Base-by-base conservation (phyloP, 30 jellyfish, hydroid and myxozoan species). In the Cassiopea andromeda region DNA sequence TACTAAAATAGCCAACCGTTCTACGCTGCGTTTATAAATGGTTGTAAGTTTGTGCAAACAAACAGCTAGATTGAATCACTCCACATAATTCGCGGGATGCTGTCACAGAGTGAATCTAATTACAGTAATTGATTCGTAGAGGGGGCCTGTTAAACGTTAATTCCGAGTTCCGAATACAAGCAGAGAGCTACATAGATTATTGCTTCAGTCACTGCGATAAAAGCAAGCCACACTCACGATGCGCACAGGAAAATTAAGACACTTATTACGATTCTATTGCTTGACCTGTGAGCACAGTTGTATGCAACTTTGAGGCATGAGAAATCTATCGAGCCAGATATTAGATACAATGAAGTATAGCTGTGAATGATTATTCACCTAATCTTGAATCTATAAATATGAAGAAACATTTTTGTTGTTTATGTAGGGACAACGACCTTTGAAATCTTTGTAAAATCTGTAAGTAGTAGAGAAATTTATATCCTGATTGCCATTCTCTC, bases 81-180 rank as follows among this genome's bases (percentile, higher is more conserved):
- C 79, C 64, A 43, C 66, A 69, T 71, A 59, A 27, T 61, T 86
- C 93, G 76, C 61, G 80, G 82, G 88, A 75, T 18, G 89, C n/a
- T 60, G 72, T 86, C 93, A 50, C 89, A 86, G 88, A 76, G 76
- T 16, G 93, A 49, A 3, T 15, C 60, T 61, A 86, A 86, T 86
- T 78, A 66, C 48, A 66, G 46, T 86, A 86, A 86, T 86, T 86
- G 93, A 66, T 60, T 43, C 88, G 58, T 54, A 17, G 93, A 86
- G 93, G 83, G 93, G 93, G 84, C 82, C 84, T 44, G 93, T 61
- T 67, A 86, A 48, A 43, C 47, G 8, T 27, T 76, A 86, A 86
- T 86, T 86, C 93, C 93, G 18, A 86, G 80, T 59, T 86, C 93
- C 93, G 93, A 44, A 86, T 54, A 48, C 93, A 75, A 86, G 72